Evolutionary conservation across 1,140 invertebrate species (phyloP).

Genomic region (Pentalonia nigronervosa): DNA sequence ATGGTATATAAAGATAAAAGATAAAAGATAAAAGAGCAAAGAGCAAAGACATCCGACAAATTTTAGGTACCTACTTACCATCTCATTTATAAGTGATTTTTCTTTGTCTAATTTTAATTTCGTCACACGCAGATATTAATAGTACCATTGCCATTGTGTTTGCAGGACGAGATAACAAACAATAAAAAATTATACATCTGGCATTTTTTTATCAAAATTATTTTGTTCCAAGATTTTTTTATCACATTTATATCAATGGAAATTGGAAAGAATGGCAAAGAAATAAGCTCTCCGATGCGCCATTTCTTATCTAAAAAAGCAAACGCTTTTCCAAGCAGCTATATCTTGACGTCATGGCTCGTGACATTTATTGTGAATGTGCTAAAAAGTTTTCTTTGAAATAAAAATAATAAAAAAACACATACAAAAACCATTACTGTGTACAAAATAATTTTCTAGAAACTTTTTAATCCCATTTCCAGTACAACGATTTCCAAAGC

Average conservation of each 20-base stretch:
- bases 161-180: background rate
- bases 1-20: background rate
- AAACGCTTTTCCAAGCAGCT: background rate
- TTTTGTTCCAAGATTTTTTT: background rate
- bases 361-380: background rate
- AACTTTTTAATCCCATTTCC: background rate
- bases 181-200: background rate
- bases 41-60: background rate
- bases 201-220: background rate
- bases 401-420: background rate
- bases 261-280: background rate
- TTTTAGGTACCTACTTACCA: background rate
- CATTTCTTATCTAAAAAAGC: background rate
- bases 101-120: background rate
- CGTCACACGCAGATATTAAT: background rate
- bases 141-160: background rate
- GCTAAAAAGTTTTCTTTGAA: background rate
- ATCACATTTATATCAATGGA: background rate
- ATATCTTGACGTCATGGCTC: background rate
- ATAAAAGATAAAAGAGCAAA: too few relatives aligned
- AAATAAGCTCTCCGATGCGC: background rate
- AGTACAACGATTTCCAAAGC: background rate
- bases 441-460: background rate
- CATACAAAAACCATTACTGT: background rate
- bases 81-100: background rate